Evolutionary conservation across 2,888 invertebrate genomes (phyloP), one percentile per base, ranked within the genome.

Genomic region (Macrophya annulata): DNA sequence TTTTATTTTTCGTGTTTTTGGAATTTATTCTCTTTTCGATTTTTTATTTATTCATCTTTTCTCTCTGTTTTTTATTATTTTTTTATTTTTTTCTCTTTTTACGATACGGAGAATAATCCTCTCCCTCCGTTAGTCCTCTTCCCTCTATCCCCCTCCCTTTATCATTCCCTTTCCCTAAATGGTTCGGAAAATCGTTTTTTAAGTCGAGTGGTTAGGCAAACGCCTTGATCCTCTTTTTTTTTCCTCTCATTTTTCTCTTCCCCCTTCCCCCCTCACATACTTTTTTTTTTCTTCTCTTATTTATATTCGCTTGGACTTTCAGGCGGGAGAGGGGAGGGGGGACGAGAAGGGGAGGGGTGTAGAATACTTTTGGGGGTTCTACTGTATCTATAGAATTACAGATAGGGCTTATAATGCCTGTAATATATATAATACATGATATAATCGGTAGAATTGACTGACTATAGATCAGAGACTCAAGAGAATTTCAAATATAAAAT

Each of bases 181-280:
- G 76, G 48, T 76, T 48, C 48, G 45, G 76, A 45, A 76, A 76
- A 76, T 21, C 76, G 48, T 37, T 48, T 82, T n/a, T 83, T 21
- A 55, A 37, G 55, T 55, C 83, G 72, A 76, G 71, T 51, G 74
- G 72, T 81, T 79, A 17, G n/a, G 3, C 72, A 76, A 85, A 74
- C 74, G 85, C 45, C 45, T 84, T 65, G 74, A 85, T 86, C 85
- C 87, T 62, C 76, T 76, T 76, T 86, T 81, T 76, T 79, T 79
- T 84, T 86, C 86, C 84, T 87, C 68, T 65, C 71, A 76, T 86
- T 79, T 82, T 77, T 10, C 21, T 62, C 5, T 25, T 25, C 31
- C 31, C 31, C 31, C 31, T 31, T 31, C 31, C 3, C 1, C 3
- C 31, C 3, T 2, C 3, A 31, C 31, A 31, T 31, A 31, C n/a